Conservation (phyloP, 2,888 invertebrate genomes). For the Agrenia bidenticulata region DNA sequence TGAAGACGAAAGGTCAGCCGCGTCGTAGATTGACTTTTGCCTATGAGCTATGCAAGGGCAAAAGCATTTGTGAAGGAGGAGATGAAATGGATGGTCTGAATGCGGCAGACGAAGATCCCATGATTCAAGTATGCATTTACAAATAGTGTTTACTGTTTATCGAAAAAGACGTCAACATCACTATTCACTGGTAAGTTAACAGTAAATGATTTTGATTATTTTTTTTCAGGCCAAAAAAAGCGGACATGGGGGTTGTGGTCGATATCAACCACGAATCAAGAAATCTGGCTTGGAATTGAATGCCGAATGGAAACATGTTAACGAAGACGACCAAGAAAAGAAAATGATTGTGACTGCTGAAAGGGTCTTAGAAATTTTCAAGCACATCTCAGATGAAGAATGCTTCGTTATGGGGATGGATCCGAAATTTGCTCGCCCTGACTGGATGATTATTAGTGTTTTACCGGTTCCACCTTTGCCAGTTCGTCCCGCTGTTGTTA, state of each 20-base stretch:
- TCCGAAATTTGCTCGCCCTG: slow-evolving; percentile 93
- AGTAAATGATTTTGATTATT: too few species aligned
- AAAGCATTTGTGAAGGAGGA: slow-evolving; percentile 97
- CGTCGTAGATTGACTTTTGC: slow-evolving; percentile 91
- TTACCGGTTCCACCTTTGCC: slow-evolving; percentile 95
- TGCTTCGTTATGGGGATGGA: slow-evolving; percentile 93
- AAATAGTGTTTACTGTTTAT: too few species aligned
- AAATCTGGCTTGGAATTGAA: slow-evolving; percentile 87
- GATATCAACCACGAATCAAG: slow-evolving; percentile 92
- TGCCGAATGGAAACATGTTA: slow-evolving; percentile 98
- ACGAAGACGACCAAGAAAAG: slow-evolving; percentile 97
- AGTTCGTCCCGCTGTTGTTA: slow-evolving; percentile 96
- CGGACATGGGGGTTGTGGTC: slow-evolving; percentile 94
- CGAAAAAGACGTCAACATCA: too few species aligned
- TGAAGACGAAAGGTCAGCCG: slow-evolving; percentile 95
- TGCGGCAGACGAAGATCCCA: slow-evolving; percentile 60
- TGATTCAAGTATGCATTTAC: slow-evolving; percentile 14
- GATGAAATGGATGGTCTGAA: slow-evolving; percentile 94
- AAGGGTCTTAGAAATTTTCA: slow-evolving; percentile 94
- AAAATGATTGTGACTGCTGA: slow-evolving; percentile 93
- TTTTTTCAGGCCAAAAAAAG: slow-evolving; percentile 60
- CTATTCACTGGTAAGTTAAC: too few species aligned
- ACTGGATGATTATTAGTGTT: slow-evolving; percentile 99
- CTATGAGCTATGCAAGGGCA: slow-evolving; percentile 96
- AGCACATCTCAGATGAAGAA: slow-evolving; percentile 95